These are phyloP conservation scores for Spicauda simplicius DNA, from an alignment of 2,888 invertebrate genomes.

Conservation along the genomic window DNA sequence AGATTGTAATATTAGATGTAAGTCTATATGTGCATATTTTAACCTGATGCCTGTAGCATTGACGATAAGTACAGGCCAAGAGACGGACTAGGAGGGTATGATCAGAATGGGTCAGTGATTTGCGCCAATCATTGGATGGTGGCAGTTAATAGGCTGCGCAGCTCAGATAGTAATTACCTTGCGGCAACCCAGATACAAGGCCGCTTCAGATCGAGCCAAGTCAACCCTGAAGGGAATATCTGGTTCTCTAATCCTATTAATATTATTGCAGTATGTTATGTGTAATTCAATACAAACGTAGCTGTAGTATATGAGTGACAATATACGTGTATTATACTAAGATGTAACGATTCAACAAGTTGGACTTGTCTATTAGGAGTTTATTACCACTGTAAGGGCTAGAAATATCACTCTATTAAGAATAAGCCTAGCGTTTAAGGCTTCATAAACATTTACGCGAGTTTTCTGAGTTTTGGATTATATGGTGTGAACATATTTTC, in stretches of 20 bases:
- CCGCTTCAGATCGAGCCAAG: conserved; percentile 3
- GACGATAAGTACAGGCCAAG: neutral
- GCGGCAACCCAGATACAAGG: conserved; percentile 10
- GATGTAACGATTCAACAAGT: neutral
- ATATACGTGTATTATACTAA: neutral
- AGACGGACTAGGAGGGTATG: neutral
- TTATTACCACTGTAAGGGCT: too few species aligned
- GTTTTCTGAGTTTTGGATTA: too few species aligned
- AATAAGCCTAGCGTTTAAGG: too few species aligned
- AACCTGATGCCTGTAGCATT: too few species aligned
- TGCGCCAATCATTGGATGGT: conserved; percentile 17
- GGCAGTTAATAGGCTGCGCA: conserved; percentile 11
- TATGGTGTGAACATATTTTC: too few species aligned
- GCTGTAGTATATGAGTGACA: neutral
- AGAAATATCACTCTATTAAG: too few species aligned
- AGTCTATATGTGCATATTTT: too few species aligned
- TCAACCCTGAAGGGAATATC: neutral
- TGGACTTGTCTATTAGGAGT: too few species aligned
- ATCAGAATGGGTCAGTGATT: conserved; percentile 2
- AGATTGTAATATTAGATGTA: too few species aligned
- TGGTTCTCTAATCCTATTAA: neutral
- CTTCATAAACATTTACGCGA: too few species aligned
- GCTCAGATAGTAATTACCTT: conserved; percentile 19
- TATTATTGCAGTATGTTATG: neutral
- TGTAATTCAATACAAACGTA: neutral